Evolutionary conservation across 2,888 invertebrate species (phyloP).

Genomic region (Steinernema hermaphroditum): DNA sequence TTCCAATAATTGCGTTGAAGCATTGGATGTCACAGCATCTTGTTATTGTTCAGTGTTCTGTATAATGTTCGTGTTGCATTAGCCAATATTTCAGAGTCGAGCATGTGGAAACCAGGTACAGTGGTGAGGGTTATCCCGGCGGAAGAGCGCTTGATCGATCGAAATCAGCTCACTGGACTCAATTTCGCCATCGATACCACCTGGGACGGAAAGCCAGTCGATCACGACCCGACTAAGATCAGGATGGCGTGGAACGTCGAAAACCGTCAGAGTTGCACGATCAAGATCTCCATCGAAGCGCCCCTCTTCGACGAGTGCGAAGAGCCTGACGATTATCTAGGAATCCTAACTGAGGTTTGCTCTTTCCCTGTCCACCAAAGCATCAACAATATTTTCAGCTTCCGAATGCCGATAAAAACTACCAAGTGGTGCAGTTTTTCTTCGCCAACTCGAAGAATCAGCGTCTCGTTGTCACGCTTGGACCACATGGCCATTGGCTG

Average conservation of each 20-base stretch:
- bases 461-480: conserved; percentile 70
- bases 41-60: too few relatives aligned
- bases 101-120: too few relatives aligned
- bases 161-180: conserved; percentile 41
- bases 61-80: too few relatives aligned
- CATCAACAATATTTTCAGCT: conserved; percentile 49
- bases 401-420: too few relatives aligned
- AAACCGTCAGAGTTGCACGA: conserved; percentile 63
- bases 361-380: background rate
- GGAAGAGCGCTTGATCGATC: background rate
- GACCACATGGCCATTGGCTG: conserved; percentile 69
- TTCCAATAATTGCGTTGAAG: too few relatives aligned
- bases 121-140: conserved; percentile 20
- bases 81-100: too few relatives aligned
- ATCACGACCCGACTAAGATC: conserved; percentile 59
- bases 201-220: conserved; percentile 62
- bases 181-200: conserved; percentile 56
- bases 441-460: conserved; percentile 69
- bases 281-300: conserved; percentile 50
- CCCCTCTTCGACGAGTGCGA: conserved; percentile 65
- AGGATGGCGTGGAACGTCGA: conserved; percentile 63
- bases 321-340: conserved; percentile 56
- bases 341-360: conserved; percentile 53
- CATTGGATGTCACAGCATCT: too few relatives aligned
- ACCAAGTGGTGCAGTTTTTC: conserved; percentile 70